Percentiles rank a stretch among this genome's conserved stretches.
phyloP scores from a whole-genome alignment of 2,113 vertebrate species.

The Salminus brasiliensis region DNA sequence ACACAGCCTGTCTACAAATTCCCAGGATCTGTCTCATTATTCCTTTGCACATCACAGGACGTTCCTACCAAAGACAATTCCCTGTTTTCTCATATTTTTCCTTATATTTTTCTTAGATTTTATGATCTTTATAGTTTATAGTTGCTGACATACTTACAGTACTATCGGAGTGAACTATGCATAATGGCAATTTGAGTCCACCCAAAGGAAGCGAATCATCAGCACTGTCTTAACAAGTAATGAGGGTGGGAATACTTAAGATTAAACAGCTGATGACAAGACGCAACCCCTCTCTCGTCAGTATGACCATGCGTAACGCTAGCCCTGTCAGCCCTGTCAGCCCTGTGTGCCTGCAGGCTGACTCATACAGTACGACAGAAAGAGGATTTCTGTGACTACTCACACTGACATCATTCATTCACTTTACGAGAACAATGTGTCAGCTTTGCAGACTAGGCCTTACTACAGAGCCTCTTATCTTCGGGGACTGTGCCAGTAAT shows the following conservation, averaged over 20 bases:
- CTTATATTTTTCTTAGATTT: too few relatives aligned
- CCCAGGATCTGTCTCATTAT: too few relatives aligned
- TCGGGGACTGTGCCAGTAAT: background rate
- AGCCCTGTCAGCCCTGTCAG: background rate
- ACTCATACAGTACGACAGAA: background rate
- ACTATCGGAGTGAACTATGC: too few relatives aligned
- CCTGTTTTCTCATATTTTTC: too few relatives aligned
- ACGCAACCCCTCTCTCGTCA: background rate
- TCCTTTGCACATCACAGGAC: too few relatives aligned
- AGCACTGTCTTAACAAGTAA: background rate
- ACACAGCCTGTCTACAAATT: too few relatives aligned
- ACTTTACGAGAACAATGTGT: constrained; percentile 5
- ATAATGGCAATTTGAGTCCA: background rate
- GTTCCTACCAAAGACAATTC: background rate
- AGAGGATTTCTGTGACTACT: background rate
- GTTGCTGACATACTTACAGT: too few relatives aligned
- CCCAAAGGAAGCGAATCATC: background rate
- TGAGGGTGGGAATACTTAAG: background rate
- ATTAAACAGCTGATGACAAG: background rate
- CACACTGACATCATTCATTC: constrained; percentile 3
- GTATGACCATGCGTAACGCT: background rate
- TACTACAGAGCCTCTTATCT: background rate
- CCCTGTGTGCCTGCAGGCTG: background rate
- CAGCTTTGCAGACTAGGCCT: background rate
- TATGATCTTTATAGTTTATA: too few relatives aligned